Evolutionary conservation across 1,140 invertebrate species (phyloP).

Genomic region (Papilio helenus): DNA sequence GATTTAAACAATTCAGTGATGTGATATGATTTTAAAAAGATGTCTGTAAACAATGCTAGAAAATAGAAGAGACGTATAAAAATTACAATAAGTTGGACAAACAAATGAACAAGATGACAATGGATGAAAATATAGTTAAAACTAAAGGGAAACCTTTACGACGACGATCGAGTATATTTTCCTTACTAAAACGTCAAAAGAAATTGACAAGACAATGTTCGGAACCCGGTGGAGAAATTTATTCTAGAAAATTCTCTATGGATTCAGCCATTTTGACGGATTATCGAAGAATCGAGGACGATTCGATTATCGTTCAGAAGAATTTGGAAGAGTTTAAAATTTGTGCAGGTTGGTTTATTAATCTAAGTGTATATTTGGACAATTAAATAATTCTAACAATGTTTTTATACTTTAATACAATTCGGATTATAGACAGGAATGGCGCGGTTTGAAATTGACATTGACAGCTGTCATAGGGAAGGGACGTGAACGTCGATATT

Average conservation of each 20-base stretch:
- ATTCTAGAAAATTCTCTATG: slow-evolving; percentile 62
- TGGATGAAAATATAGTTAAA: slow-evolving; percentile 54
- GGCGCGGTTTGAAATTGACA: too few species aligned
- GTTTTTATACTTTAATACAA: too few species aligned
- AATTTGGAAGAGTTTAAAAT: slow-evolving; percentile 42
- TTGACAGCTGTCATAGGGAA: too few species aligned
- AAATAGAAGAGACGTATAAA: neutral
- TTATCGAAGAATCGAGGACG: slow-evolving; percentile 48
- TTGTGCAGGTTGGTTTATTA: slow-evolving; percentile 55
- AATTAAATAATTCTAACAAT: too few species aligned
- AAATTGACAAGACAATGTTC: slow-evolving; percentile 63
- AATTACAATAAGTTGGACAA: neutral
- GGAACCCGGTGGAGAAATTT: slow-evolving; percentile 51
- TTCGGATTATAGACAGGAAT: too few species aligned
- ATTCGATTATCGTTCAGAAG: slow-evolving; percentile 41
- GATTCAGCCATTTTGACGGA: slow-evolving; percentile 68
- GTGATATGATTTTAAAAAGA: neutral
- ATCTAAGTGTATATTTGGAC: too few species aligned
- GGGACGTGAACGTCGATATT: too few species aligned
- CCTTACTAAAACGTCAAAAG: slow-evolving; percentile 64
- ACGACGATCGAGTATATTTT: slow-evolving; percentile 69
- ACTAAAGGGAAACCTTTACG: slow-evolving; percentile 58
- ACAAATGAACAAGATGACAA: slow-evolving; percentile 38
- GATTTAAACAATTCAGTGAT: too few species aligned
- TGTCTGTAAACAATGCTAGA: neutral